Base-by-base conservation (phyloP, 2,888 invertebrate species). In the Phrixothrix hirtus region DNA sequence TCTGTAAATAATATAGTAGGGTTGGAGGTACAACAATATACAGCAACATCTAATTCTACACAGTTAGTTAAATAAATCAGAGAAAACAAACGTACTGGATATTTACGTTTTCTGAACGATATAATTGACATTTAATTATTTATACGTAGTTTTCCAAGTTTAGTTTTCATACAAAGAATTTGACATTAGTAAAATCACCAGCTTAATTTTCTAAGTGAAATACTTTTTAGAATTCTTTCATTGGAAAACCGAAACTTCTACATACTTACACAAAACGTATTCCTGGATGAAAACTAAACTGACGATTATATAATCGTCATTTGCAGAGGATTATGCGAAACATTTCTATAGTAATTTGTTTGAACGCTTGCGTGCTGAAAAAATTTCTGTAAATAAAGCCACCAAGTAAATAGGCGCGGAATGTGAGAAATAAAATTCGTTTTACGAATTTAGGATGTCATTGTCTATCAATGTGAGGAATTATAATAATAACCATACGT, bases 81-180 rank as follows among this genome's bases (percentile, higher is more conserved):
- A 31, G n/a, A 42, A 46, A 38, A 21, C 34, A 47, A 39, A 38
- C 10, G 29, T 37, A 47, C 34, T 39, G 44, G 32, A 27, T 45
- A 21, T 26, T 48, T 26, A 35, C 36, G 17, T 32, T 34, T 36
- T 9, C 29, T 35, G 71, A 70, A 70, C 71, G 69, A 68, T 70
- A 69, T 73, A 74, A 74, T 74, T 74, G 74, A 74, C 74, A 72
- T 73, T 69, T 66, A 72, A 70, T 68, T 67, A 70, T 69, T 69
- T 67, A 63, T 59, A 63, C 35, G 30, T 30, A 42, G 32, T 7
- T 27, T 63, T 55, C 35, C 41, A 62, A 55, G 46, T 48, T 48
- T 41, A 48, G 41, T 48, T 48, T 35, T 42, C 48, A 41, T 36
- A 41, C 48, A 48, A 41, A 46, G 38, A 38, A 46, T 25, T 32